Base-by-base conservation (phyloP, 2,888 invertebrate genomes). In the Suillia variegata region DNA sequence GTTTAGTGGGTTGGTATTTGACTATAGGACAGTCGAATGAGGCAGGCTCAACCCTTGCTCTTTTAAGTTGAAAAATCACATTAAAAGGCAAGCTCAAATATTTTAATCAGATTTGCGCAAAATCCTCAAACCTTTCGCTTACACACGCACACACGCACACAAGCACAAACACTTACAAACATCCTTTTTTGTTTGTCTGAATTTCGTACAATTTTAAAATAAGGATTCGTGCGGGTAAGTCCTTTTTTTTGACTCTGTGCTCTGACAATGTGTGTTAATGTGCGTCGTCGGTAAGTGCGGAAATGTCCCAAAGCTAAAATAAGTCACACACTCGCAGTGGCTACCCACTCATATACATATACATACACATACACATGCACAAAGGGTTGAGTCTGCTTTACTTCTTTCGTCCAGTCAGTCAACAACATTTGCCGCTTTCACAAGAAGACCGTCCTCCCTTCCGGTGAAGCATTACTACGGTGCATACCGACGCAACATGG, bases 11-110 rank as follows among this genome's bases (percentile, higher is more conserved):
- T n/a, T n/a, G n/a, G 4, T 20, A 17, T 17, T 20, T 20, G 45
- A 10, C 31, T 31, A n/a, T 38, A n/a, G n/a, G n/a, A n/a, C 38
- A 38, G 38, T 38, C 31, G 6, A 6, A 31, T 12, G 12, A 6
- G 6, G 12, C 31, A 8, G 31, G 31, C 6, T 31, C 38, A 38
- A 38, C 48, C 20, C 48, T 48, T 48, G 24, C 50, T 3, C n/a
- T 24, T 10, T 74, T 75, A 74, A 75, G 75, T 72, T 74, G 74
- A 77, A 73, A 77, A 78, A 78, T 78, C 78, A 77, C 78, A 79
- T 78, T 79, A 79, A 78, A 76, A 78, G 74, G 76, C 78, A 76
- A 77, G 73, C 76, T 79, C 74, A 78, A 77, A 78, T 75, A 76
- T 78, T 78, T 78, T 78, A 78, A 78, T 78, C 79, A 78, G 78